A percentile compares a stretch with the other conserved stretches of the same genome.
Conservation (phyloP, 2,888 invertebrate genomes). For the Drosophila tanythrix region DNA sequence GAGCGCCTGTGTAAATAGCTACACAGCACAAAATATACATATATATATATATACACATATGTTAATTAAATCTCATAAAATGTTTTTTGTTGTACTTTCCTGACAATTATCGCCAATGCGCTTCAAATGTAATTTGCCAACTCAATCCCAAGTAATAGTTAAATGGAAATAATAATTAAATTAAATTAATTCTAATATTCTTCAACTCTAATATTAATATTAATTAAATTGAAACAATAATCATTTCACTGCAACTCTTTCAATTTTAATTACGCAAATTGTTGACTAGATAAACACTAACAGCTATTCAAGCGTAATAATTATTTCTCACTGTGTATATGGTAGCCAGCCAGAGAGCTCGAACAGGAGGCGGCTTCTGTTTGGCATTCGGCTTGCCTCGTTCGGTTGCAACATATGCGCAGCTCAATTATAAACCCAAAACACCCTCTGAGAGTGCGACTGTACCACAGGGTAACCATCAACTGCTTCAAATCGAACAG, state of each 20-base stretch:
- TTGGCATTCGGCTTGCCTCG: conserved; percentile 35
- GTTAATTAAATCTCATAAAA: not conserved
- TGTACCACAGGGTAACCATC: conserved; percentile 12
- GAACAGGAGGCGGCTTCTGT: conserved; percentile 31
- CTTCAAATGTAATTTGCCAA: not conserved
- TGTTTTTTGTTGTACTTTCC: too few species aligned
- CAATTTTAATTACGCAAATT: not conserved
- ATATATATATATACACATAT: too few species aligned
- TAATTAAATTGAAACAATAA: not conserved
- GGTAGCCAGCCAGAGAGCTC: not conserved
- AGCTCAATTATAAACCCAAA: conserved; percentile 10
- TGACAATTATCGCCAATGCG: not conserved
- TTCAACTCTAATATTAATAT: not conserved
- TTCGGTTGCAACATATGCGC: conserved; percentile 31
- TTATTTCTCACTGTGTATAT: not conserved
- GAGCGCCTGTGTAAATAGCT: conserved; percentile 10
- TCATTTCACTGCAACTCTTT: not conserved
- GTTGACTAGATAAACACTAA: not conserved
- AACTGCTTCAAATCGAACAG: conserved; percentile 20
- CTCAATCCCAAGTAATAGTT: not conserved
- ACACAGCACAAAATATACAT: not conserved
- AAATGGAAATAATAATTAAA: not conserved
- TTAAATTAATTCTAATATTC: not conserved
- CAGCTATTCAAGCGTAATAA: not conserved
- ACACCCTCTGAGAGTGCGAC: conserved; percentile 18